Evolutionary conservation across 2,113 vertebrate genomes (phyloP).

Genomic region (Limanda limanda): DNA sequence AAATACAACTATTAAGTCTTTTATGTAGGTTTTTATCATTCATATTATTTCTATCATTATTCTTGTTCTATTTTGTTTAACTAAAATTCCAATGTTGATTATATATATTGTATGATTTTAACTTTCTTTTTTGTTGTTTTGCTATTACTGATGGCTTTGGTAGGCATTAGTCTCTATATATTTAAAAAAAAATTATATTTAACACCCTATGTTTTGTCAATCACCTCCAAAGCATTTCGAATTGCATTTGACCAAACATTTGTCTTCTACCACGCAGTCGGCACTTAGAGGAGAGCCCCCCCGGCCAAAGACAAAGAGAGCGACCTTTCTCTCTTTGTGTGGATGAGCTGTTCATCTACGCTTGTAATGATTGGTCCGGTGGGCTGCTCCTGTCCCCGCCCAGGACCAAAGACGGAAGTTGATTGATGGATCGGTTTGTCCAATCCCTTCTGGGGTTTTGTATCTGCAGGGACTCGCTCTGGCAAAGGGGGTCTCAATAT

Average conservation of each 20-base stretch:
- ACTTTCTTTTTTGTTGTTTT: neutral
- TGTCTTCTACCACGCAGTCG: slow-evolving; percentile 45
- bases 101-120: too few species aligned
- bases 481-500: slow-evolving; percentile 45
- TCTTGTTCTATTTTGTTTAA: too few species aligned
- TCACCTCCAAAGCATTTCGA: too few species aligned
- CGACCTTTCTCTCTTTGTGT: slow-evolving; percentile 73
- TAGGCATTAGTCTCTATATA: too few species aligned
- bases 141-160: neutral
- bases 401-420: slow-evolving; percentile 55
- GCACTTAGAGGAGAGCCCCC: slow-evolving; percentile 56
- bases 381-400: slow-evolving; percentile 71
- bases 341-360: slow-evolving; percentile 69
- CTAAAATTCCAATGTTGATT: too few species aligned
- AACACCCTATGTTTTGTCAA: too few species aligned
- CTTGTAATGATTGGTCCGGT: slow-evolving; percentile 71
- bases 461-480: slow-evolving; percentile 10
- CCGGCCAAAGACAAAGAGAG: slow-evolving; percentile 74
- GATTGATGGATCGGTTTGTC: slow-evolving; percentile 74
- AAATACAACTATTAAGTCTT: too few species aligned
- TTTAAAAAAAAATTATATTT: too few species aligned
- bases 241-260: slow-evolving; percentile 48
- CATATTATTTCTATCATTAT: too few species aligned
- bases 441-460: slow-evolving; percentile 67
- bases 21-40: too few species aligned